These are phyloP conservation scores for Spea hammondii DNA, from an alignment of 2,797 vertebrate species.

Conservation along the genomic window DNA sequence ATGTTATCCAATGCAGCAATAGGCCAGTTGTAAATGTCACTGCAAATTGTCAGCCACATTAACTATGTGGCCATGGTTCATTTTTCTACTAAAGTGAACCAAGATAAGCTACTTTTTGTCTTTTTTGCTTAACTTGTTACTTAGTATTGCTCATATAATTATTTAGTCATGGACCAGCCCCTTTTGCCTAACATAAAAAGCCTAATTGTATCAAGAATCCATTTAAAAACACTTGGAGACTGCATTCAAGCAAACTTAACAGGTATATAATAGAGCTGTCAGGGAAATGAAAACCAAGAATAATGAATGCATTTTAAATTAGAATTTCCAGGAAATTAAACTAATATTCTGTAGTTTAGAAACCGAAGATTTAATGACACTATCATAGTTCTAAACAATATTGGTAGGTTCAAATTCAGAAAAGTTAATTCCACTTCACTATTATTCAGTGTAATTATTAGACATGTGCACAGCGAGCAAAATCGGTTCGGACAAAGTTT, in stretches of 20 bases:
- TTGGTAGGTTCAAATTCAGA: too few species aligned
- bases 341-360: too few species aligned
- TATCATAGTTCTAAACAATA: too few species aligned
- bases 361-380: too few species aligned
- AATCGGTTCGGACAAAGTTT: too few species aligned
- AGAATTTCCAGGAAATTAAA: not conserved
- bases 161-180: constrained; percentile 65
- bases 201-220: constrained; percentile 63
- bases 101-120: constrained; percentile 59
- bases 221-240: constrained; percentile 34
- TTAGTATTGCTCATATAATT: constrained; percentile 58
- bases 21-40: constrained; percentile 88
- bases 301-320: constrained; percentile 1
- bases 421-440: too few species aligned
- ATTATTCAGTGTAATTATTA: too few species aligned
- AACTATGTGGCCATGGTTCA: constrained; percentile 67
- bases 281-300: not conserved
- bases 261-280: constrained; percentile 13
- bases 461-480: too few species aligned
- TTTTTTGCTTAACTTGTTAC: constrained; percentile 58
- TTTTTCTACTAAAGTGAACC: constrained; percentile 65
- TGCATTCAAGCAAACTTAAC: constrained; percentile 11
- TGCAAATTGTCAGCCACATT: constrained; percentile 74
- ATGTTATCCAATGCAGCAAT: constrained; percentile 70
- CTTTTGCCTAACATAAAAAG: constrained; percentile 63